Base-by-base conservation (phyloP, 2,797 vertebrate genomes). In the Hemibagrus guttatus region DNA sequence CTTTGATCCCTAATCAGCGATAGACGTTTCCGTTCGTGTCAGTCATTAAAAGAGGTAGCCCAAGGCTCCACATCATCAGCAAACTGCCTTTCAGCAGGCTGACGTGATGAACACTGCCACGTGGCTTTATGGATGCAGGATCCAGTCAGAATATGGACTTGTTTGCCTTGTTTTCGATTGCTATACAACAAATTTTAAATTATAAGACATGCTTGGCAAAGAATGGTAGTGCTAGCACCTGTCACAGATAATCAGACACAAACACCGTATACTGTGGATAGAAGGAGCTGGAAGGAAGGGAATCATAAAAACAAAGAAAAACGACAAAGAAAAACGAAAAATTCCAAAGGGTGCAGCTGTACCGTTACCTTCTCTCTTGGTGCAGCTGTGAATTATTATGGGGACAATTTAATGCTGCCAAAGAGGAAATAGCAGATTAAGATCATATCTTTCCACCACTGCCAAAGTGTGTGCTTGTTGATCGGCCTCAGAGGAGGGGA, bases 331-430 rank as follows among this genome's bases (percentile, higher is more conserved):
- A 81, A 84, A 91, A 16, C 14, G 1, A 58, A 90, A 87, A 93
- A 91, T 91, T 26, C 31, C 91, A 93, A 94, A 93, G 91, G 92
- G 91, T 90, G 83, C 93, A 95, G 94, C 94, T 94, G 93, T 83
- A 71, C 90, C 87, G 90, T 91, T 79, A 79, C 76, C 76, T 39
- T 35, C 90, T 88, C 80, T 74, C 91, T 91, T 91, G 72, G 88
- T 82, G 35, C 95, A 95, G 93, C 94, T 95, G 94, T 92, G 91
- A 93, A 94, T 93, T 94, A 94, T 94, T 94, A 94, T 91, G 91
- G 92, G 93, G 93, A 94, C 93, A 94, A 93, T 94, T 93, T 93
- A 93, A 94, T 94, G 90, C 88, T 85, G 92, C 92, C 92, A 94
- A 93, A 93, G 87, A 94, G 93, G 94, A 95, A 95, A 93, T 89